phyloP scores from a whole-genome alignment of 2,113 vertebrate species.

The Phylloscopus trochiloides region DNA sequence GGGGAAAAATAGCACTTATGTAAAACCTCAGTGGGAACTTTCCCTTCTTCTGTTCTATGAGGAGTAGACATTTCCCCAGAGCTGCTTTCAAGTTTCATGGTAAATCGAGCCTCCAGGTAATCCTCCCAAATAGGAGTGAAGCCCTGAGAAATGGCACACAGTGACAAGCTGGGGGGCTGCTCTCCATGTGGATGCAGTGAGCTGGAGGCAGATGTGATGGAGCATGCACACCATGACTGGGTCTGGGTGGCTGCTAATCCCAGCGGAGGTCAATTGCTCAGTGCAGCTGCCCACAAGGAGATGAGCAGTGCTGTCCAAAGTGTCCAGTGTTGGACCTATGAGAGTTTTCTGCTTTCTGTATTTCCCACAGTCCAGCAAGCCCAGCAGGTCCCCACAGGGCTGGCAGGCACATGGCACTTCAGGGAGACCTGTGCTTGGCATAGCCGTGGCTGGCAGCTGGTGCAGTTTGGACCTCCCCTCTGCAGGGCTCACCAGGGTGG shows the following conservation, averaged over 20 bases:
- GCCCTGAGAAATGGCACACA: not conserved
- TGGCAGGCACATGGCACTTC: rapidly evolving
- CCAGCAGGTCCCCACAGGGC: not conserved
- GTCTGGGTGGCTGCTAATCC: rapidly evolving
- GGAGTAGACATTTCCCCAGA: not conserved
- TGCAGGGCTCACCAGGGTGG: not conserved
- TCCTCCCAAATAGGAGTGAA: not conserved
- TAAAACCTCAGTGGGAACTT: conserved; percentile 30
- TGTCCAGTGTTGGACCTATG: not conserved
- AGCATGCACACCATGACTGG: rapidly evolving
- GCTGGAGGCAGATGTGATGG: rapidly evolving
- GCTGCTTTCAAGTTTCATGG: not conserved
- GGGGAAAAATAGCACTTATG: conserved; percentile 31
- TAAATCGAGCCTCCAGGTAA: not conserved
- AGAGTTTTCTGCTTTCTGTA: not conserved
- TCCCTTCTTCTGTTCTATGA: conserved; percentile 6
- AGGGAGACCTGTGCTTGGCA: not conserved
- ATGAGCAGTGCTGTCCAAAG: rapidly evolving
- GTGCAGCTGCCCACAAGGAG: rapidly evolving
- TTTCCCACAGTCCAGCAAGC: not conserved
- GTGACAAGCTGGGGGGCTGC: not conserved
- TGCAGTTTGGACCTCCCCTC: not conserved
- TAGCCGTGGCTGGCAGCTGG: not conserved
- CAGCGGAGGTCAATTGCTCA: rapidly evolving
- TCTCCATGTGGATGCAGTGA: not conserved